These are phyloP conservation scores for Zygogramma bicolorata DNA, from an alignment of 2,888 invertebrate genomes.

Conservation along the genomic window DNA sequence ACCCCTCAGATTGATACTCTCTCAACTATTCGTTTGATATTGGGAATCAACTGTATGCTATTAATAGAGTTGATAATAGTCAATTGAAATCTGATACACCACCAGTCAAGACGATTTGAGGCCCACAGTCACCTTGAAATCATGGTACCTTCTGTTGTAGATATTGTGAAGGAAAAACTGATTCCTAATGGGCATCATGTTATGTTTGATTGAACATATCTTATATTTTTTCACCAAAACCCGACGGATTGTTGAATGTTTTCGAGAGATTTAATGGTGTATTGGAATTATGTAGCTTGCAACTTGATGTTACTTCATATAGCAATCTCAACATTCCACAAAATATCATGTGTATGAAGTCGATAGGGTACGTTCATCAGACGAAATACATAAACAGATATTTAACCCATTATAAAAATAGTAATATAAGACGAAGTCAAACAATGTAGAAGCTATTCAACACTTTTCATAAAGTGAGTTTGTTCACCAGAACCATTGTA, in stretches of 20 bases:
- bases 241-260: slow-evolving; percentile 2
- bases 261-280: background rate
- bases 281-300: background rate
- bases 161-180: too few relatives aligned
- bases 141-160: too few relatives aligned
- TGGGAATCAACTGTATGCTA: too few relatives aligned
- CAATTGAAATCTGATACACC: too few relatives aligned
- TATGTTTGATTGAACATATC: background rate
- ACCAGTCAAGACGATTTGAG: too few relatives aligned
- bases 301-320: background rate
- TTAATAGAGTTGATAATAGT: too few relatives aligned
- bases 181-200: too few relatives aligned
- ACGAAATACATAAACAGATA: background rate
- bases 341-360: background rate
- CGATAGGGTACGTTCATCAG: background rate
- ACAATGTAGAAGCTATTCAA: background rate
- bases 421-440: background rate
- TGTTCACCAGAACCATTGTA: background rate
- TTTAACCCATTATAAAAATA: background rate
- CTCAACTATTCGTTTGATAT: too few relatives aligned
- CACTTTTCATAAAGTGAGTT: background rate
- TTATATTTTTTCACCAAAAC: background rate
- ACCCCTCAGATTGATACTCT: too few relatives aligned
- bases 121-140: too few relatives aligned
- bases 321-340: slow-evolving; percentile 5